These are phyloP conservation scores for Hartigia nigra DNA, from an alignment of 2,888 invertebrate species.

Conservation along the genomic window DNA sequence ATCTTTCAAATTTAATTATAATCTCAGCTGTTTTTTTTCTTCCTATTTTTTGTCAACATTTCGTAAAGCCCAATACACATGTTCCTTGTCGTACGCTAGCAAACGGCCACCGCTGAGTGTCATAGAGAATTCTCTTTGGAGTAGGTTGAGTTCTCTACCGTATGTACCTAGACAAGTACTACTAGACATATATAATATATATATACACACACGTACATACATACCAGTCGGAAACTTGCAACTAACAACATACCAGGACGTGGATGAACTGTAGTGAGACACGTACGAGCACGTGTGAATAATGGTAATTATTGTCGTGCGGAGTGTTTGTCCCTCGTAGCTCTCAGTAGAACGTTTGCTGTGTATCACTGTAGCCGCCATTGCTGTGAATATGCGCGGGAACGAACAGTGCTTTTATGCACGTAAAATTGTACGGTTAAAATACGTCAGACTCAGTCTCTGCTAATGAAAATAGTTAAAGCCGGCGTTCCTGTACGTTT, in stretches of 20 bases:
- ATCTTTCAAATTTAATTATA: neutral
- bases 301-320: constrained; percentile 11
- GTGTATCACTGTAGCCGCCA: neutral
- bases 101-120: neutral
- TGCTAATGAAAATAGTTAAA: neutral
- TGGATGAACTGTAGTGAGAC: neutral
- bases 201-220: neutral
- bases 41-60: neutral
- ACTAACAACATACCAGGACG: neutral
- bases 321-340: neutral
- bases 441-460: neutral
- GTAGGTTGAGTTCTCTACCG: neutral
- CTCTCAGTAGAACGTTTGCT: neutral
- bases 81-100: neutral
- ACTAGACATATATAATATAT: neutral
- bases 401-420: neutral
- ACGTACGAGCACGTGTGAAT: constrained; percentile 9
- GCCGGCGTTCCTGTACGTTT: neutral
- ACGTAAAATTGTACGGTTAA: neutral
- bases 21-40: neutral
- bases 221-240: neutral
- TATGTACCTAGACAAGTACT: neutral
- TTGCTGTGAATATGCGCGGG: neutral
- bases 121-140: neutral
- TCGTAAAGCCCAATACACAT: neutral